A percentile compares a stretch with the other conserved stretches of the same genome.
phyloP scores from a whole-genome alignment of 2,888 invertebrate genomes.

The Augochlorella aurata region DNA sequence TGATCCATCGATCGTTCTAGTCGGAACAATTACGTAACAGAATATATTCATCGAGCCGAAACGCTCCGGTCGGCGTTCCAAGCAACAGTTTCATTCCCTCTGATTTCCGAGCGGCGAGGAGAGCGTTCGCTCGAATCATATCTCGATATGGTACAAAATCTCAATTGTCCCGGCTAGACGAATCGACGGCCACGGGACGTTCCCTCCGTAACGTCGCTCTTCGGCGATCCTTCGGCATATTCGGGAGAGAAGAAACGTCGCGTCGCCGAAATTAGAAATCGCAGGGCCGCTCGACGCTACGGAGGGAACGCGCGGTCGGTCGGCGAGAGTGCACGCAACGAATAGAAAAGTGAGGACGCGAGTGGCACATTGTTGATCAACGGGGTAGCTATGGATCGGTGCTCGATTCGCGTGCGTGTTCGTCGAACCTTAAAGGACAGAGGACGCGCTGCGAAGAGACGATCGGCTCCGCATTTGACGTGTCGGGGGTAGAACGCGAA shows the following conservation, averaged over 20 bases:
- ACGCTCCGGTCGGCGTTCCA: neutral
- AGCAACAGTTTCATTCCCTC: neutral
- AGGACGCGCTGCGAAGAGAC: constrained; percentile 8
- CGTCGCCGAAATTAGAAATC: neutral
- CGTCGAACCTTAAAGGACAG: constrained; percentile 6
- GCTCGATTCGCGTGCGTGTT: neutral
- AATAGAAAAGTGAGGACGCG: constrained; percentile 26
- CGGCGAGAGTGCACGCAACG: constrained; percentile 1
- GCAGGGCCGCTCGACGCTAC: neutral
- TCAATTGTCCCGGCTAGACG: neutral
- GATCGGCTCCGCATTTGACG: constrained; percentile 31
- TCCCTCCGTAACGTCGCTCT: neutral
- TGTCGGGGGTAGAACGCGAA: neutral
- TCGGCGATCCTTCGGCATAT: no score
- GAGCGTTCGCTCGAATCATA: neutral
- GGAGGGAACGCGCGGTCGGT: neutral
- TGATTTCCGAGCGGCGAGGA: neutral
- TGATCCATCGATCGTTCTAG: neutral
- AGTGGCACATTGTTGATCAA: constrained; percentile 36
- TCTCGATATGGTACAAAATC: neutral
- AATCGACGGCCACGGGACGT: neutral
- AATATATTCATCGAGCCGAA: constrained; percentile 2
- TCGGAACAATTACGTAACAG: constrained; percentile 3
- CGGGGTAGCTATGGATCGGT: neutral
- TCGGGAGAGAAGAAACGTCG: neutral